Conservation (phyloP, 2,113 vertebrate species). For the Ptychochromis oligacanthus region DNA sequence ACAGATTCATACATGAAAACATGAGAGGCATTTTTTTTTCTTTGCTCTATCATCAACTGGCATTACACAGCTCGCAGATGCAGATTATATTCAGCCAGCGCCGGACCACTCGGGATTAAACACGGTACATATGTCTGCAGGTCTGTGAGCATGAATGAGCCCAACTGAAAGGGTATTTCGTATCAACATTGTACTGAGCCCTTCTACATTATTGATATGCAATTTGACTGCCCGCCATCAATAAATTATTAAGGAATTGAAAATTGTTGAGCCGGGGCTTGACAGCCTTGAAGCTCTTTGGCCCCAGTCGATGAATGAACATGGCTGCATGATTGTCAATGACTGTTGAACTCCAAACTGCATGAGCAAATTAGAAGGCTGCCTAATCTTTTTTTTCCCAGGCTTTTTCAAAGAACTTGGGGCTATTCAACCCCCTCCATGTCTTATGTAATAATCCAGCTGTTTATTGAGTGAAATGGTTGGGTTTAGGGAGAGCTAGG, state of each 20-base stretch:
- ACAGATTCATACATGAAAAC: slow-evolving; percentile 38
- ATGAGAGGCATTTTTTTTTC: slow-evolving; percentile 27
- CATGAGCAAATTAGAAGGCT: slow-evolving; percentile 23
- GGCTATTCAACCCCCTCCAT: slow-evolving; percentile 22
- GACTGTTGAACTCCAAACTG: slow-evolving; percentile 42
- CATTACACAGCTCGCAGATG: slow-evolving; percentile 60
- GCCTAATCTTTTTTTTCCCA: slow-evolving; percentile 13
- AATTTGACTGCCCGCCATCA: slow-evolving; percentile 76
- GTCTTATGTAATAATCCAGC: slow-evolving; percentile 61
- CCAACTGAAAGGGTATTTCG: slow-evolving; percentile 69
- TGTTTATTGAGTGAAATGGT: slow-evolving; percentile 51
- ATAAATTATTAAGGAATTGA: slow-evolving; percentile 77
- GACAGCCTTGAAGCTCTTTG: slow-evolving; percentile 50
- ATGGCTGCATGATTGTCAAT: slow-evolving; percentile 19
- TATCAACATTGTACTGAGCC: slow-evolving; percentile 77
- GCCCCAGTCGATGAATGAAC: slow-evolving; percentile 45
- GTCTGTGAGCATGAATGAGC: slow-evolving; percentile 71
- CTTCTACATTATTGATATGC: slow-evolving; percentile 79
- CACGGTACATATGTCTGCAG: slow-evolving; percentile 68
- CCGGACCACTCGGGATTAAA: slow-evolving; percentile 62
- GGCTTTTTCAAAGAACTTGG: slow-evolving; percentile 31
- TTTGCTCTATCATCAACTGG: slow-evolving; percentile 42
- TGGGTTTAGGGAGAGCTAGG: slow-evolving; percentile 18
- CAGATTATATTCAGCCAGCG: slow-evolving; percentile 46
- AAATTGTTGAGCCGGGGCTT: slow-evolving; percentile 70